Conservation (phyloP, 1,140 invertebrate species). For the Ceratosolen solmsi region DNA sequence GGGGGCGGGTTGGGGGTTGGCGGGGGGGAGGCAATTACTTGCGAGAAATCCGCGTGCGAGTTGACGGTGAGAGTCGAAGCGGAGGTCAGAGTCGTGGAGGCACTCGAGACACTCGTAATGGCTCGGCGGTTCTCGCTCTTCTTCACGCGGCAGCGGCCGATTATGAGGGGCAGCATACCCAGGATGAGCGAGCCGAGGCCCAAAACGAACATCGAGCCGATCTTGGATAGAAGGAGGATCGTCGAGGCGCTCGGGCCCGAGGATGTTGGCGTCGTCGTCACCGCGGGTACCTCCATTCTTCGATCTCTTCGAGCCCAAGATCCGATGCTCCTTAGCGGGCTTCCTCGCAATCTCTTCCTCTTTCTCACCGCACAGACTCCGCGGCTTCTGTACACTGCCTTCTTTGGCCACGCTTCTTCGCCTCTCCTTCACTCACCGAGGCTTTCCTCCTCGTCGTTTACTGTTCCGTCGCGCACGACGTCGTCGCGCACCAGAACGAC, state of each 20-base stretch:
- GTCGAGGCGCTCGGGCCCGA: slow-evolving; percentile 5
- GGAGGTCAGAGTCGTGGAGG: slow-evolving; percentile 60
- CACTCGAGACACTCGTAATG: slow-evolving; percentile 61
- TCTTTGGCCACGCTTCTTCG: background rate
- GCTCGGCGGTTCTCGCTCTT: slow-evolving; percentile 58
- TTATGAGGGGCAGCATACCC: slow-evolving; percentile 74
- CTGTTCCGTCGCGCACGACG: background rate
- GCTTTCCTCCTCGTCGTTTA: background rate
- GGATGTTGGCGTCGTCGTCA: slow-evolving; percentile 35
- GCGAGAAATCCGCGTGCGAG: slow-evolving; percentile 50
- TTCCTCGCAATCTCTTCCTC: slow-evolving; percentile 12
- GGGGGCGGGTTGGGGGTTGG: background rate
- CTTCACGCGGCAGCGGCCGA: slow-evolving; percentile 68
- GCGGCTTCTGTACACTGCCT: background rate
- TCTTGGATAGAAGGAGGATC: slow-evolving; percentile 70
- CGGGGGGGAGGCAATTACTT: slow-evolving; percentile 51
- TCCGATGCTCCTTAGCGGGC: background rate
- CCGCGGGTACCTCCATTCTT: slow-evolving; percentile 51
- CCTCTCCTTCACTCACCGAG: background rate
- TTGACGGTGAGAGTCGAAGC: slow-evolving; percentile 60
- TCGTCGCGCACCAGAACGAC: background rate
- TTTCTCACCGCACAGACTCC: background rate
- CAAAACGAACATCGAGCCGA: slow-evolving; percentile 75
- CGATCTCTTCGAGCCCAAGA: background rate
- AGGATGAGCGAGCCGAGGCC: slow-evolving; percentile 74